Base-by-base conservation (phyloP, 2,113 vertebrate genomes). In the Corydoras maculifer region DNA sequence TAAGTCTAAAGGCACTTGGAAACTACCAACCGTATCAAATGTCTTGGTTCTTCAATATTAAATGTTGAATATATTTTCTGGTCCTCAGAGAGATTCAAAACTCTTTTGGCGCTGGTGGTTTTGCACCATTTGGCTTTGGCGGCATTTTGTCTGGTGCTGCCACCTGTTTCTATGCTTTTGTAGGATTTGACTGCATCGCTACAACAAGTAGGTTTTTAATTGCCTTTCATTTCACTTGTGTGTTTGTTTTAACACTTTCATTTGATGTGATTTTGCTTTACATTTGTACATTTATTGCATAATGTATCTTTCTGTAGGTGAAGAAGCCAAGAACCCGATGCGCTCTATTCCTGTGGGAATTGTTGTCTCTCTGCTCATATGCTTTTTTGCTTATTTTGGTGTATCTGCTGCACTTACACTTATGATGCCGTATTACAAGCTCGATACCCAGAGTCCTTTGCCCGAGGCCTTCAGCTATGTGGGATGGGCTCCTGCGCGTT, bases 171-270 rank as follows among this genome's bases (percentile, higher is more conserved):
- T 98, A 99, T 0, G 97, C 97, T 70, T 99, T 99, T 0, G 96
- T 99, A 67, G 97, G 97, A 51, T 99, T 99, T 9, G 97, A 99
- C 82, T 98, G 97, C 86, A 99, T 99, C 5, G 96, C 97, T 4
- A 96, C 96, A 15, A 98, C 97, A 81, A 97, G 97, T 98, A 82
- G 85, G 88, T 84, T 3, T 9, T 8, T 67, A 18, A 35, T 25
- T 48, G 3, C 32, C 11, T 9, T 9, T 9, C 8, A 9, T 51
- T 51, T 51, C 2, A 9, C 11, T 51, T 1, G 49, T 51, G 11
- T 51, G 49, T 9, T 51, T 51, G 49, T 9, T 51, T 8, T 11
- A 50, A 50, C 51, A 43, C 35, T 5, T 43, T 5, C 7, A 8
- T 43, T 43, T 43, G 35, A 43, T 2, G 7, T 43, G 35, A 43